Evolutionary conservation across 2,888 invertebrate species (phyloP).

Genomic region (Oscheius sp.): DNA sequence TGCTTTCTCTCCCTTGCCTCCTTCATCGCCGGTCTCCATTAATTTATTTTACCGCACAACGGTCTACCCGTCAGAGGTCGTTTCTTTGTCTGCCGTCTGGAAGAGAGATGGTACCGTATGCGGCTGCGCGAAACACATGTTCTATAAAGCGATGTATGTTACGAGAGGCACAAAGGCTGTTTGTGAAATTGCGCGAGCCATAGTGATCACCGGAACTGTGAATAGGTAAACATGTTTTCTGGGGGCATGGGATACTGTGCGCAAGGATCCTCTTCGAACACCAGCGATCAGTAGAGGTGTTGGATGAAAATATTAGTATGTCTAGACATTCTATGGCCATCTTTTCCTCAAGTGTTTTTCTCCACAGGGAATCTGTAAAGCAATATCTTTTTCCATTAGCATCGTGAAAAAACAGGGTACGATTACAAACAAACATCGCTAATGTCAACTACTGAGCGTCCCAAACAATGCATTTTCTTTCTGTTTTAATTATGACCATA

Average conservation of each 20-base stretch:
- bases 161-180: constrained; percentile 22
- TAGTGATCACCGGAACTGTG: constrained; percentile 19
- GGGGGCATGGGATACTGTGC: constrained; percentile 6
- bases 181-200: constrained; percentile 21
- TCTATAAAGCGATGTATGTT: constrained; percentile 21
- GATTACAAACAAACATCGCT: too few relatives aligned
- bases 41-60: constrained; percentile 23
- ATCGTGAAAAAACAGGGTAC: too few relatives aligned
- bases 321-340: neutral
- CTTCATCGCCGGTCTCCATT: constrained; percentile 14
- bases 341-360: too few relatives aligned
- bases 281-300: neutral
- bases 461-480: too few relatives aligned
- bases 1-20: too few relatives aligned
- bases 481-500: too few relatives aligned
- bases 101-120: constrained; percentile 4
- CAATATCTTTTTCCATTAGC: too few relatives aligned
- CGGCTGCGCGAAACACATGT: neutral
- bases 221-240: constrained; percentile 27
- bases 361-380: too few relatives aligned
- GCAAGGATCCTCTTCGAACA: neutral
- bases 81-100: constrained; percentile 10
- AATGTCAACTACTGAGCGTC: too few relatives aligned
- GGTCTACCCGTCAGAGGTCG: neutral
- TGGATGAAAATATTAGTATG: neutral